Evolutionary conservation across 2,113 vertebrate genomes (phyloP).

Genomic region (Formicarius rufipectus): DNA sequence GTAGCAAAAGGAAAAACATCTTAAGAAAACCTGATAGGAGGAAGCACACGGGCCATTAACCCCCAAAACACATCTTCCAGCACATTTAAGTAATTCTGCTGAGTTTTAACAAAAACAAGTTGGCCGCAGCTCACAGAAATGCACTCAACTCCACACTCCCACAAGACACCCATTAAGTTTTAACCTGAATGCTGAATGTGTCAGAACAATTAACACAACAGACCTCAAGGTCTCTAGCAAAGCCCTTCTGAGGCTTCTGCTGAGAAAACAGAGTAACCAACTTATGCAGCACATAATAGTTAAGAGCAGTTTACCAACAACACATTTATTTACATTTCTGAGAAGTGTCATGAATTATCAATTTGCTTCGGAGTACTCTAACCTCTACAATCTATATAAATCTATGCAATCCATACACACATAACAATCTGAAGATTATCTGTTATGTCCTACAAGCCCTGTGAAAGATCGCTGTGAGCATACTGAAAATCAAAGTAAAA

Average conservation of each 20-base stretch:
- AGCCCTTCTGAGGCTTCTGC: neutral
- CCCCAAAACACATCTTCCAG: constrained; percentile 3
- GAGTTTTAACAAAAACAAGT: constrained; percentile 39
- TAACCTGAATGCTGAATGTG: constrained; percentile 12
- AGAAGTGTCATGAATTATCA: neutral
- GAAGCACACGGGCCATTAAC: constrained; percentile 46
- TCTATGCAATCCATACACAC: too few relatives aligned
- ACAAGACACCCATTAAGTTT: constrained; percentile 26
- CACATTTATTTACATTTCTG: neutral
- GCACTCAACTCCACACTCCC: neutral
- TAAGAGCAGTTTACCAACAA: neutral
- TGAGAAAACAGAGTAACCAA: neutral
- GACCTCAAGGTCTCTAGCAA: constrained; percentile 8
- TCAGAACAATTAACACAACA: constrained; percentile 31
- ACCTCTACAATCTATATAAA: too few relatives aligned
- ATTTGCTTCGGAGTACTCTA: neutral
- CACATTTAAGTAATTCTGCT: constrained; percentile 53
- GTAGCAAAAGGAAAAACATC: neutral
- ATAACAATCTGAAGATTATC: neutral
- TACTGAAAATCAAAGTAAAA: neutral
- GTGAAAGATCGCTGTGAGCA: neutral
- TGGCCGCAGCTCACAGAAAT: neutral
- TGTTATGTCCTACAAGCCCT: neutral
- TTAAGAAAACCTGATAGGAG: neutral
- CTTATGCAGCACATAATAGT: neutral